phyloP scores from a whole-genome alignment of 2,888 invertebrate species.

The Aspidiotus rigidus region DNA sequence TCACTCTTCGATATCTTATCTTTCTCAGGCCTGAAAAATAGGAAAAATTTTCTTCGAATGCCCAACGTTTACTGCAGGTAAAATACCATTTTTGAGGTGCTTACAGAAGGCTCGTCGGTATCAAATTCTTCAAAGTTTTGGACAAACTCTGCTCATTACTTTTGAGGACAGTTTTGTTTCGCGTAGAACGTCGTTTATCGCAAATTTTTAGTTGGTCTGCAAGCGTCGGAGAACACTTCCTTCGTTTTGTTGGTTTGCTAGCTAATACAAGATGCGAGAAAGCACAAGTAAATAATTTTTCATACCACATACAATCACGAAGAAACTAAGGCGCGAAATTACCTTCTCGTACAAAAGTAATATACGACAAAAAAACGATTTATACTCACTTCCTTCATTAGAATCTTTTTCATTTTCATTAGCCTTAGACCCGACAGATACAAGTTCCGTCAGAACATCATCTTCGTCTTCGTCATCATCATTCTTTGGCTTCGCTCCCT shows the following conservation, averaged over 20 bases:
- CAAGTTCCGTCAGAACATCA: conserved; percentile 11
- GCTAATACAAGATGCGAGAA: neutral
- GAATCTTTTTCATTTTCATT: conserved; percentile 10
- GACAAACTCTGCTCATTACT: conserved; percentile 44
- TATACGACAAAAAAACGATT: neutral
- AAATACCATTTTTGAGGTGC: conserved; percentile 34
- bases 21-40: conserved; percentile 32
- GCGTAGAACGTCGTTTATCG: conserved; percentile 47
- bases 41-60: neutral
- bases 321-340: no score
- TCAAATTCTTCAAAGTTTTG: conserved; percentile 55
- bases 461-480: conserved; percentile 18
- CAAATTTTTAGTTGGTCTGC: conserved; percentile 70
- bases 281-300: neutral
- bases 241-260: conserved; percentile 46
- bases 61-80: neutral
- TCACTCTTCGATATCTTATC: conserved; percentile 32
- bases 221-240: conserved; percentile 53
- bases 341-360: neutral
- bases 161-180: conserved; percentile 47
- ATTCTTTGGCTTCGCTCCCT: neutral
- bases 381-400: conserved; percentile 12
- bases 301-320: no score
- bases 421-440: neutral
- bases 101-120: conserved; percentile 53